These are phyloP conservation scores for Etheostoma perlongum DNA, from an alignment of 2,797 vertebrate genomes.

Conservation along the genomic window DNA sequence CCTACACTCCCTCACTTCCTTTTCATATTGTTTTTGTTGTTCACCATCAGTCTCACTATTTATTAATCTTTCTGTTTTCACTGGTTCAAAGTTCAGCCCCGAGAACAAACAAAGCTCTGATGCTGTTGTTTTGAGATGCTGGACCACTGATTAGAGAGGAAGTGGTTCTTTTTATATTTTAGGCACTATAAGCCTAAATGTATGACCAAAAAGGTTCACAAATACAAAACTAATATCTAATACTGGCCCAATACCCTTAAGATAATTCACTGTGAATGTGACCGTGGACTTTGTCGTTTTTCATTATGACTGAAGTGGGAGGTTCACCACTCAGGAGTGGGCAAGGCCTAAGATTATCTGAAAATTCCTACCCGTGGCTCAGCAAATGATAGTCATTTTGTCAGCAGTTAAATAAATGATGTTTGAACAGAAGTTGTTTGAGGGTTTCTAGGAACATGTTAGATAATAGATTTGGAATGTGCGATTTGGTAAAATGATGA, in stretches of 20 bases:
- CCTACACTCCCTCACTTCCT: not conserved
- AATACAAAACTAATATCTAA: not conserved
- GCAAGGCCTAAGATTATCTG: not conserved
- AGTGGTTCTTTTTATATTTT: conserved; percentile 14
- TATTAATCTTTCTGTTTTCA: conserved; percentile 23
- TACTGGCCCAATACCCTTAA: not conserved
- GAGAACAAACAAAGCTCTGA: conserved; percentile 37
- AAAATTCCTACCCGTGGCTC: conserved; percentile 12
- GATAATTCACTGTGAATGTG: not conserved
- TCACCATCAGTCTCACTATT: conserved; percentile 9
- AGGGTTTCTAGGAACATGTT: conserved; percentile 51
- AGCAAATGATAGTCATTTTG: conserved; percentile 27
- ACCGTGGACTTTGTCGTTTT: not conserved
- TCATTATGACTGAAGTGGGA: not conserved
- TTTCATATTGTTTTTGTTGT: not conserved
- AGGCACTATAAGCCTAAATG: not conserved
- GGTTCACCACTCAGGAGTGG: not conserved
- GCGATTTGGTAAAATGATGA: conserved; percentile 23
- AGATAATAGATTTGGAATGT: conserved; percentile 37
- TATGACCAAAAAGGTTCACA: conserved; percentile 12
- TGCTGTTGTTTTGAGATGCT: not conserved
- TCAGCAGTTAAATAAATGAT: conserved; percentile 25
- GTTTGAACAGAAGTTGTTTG: conserved; percentile 37
- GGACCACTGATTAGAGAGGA: conserved; percentile 11
- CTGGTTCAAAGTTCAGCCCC: conserved; percentile 38